A percentile compares a stretch with the other conserved stretches of the same genome.
Conservation (phyloP, 2,888 invertebrate genomes). For the Platynereis dumerilii region DNA sequence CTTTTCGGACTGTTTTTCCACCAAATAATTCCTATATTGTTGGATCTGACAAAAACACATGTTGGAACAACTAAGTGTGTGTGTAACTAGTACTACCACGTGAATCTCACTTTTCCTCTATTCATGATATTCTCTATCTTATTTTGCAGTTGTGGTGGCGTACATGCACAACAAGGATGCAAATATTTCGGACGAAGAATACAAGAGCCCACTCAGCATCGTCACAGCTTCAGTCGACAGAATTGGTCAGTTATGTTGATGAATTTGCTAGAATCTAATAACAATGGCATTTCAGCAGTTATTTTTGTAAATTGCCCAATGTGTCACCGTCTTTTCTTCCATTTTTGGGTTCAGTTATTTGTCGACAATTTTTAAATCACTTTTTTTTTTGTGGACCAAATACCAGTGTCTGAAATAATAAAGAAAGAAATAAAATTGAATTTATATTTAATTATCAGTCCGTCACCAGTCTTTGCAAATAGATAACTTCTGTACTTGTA, state of each 20-base stretch:
- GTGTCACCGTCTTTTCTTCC: no score
- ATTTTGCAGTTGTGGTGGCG: slow-evolving; percentile 72
- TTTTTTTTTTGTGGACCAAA: neutral
- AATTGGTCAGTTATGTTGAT: slow-evolving; percentile 64
- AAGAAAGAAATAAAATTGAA: no score
- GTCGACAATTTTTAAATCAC: neutral
- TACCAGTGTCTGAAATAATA: neutral
- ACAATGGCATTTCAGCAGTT: neutral
- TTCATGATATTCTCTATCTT: no score
- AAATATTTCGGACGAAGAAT: slow-evolving; percentile 25
- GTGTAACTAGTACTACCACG: no score
- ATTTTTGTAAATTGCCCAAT: no score
- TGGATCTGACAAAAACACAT: no score
- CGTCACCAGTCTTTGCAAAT: neutral
- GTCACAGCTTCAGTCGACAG: slow-evolving; percentile 79
- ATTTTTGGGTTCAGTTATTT: no score
- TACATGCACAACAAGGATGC: slow-evolving; percentile 73
- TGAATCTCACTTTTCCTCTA: no score
- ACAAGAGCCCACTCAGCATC: slow-evolving; percentile 66
- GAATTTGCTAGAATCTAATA: neutral
- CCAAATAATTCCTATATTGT: no score
- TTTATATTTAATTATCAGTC: neutral
- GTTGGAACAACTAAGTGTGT: no score
- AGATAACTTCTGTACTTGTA: no score
- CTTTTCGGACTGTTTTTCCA: no score